Evolutionary conservation across 30 jellyfish, hydroid and myxozoan species (phyloP).

Genomic region (Aurelia aurita complex sp. Pacific): DNA sequence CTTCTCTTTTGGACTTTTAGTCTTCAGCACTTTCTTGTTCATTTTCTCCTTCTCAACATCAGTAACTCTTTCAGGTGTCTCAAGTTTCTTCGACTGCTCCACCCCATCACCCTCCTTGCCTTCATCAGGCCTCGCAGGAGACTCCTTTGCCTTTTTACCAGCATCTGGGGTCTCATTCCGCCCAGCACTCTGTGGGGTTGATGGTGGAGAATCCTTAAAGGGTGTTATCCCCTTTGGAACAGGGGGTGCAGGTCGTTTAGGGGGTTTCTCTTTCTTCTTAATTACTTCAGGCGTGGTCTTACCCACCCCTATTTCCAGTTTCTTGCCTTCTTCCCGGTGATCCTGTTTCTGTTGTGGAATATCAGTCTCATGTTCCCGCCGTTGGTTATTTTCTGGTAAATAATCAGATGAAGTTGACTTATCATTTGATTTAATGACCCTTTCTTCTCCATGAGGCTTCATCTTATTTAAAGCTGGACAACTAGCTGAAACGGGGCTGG

Average conservation of each 20-base stretch:
- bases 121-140: too few relatives aligned
- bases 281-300: not conserved
- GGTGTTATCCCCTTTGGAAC: slow-evolving; percentile 52
- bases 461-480: slow-evolving; percentile 34
- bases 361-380: not conserved
- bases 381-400: not conserved
- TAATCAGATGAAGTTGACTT: not conserved
- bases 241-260: slow-evolving; percentile 71
- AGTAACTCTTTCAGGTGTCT: not conserved
- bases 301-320: not conserved
- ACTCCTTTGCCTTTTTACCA: not conserved
- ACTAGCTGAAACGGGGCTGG: slow-evolving; percentile 55
- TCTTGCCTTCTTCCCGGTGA: not conserved
- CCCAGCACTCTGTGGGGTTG: not conserved
- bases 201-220: slow-evolving; percentile 15
- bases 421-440: not conserved
- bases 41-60: not conserved
- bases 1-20: slow-evolving; percentile 4
- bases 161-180: not conserved
- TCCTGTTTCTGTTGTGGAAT: not conserved
- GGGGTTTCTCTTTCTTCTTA: slow-evolving; percentile 50
- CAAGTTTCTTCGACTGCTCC: not conserved
- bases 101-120: not conserved
- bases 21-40: not conserved
- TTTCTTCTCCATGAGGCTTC: not conserved